Conservation (phyloP, 2,113 vertebrate genomes). For the Callaeas wilsoni region DNA sequence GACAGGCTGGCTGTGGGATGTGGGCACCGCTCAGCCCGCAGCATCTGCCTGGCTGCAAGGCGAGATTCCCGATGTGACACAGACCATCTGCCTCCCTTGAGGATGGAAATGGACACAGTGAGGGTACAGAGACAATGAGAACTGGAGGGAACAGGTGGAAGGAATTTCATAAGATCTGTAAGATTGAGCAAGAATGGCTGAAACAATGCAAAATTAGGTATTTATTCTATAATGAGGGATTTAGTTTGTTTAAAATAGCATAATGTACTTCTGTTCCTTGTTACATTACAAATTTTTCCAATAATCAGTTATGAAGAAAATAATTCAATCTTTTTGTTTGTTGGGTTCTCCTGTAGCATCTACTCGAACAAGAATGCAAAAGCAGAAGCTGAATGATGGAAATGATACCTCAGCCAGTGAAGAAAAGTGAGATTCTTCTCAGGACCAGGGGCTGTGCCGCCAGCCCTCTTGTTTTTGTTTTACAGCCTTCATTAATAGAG, state of each 20-base stretch:
- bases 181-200: not conserved
- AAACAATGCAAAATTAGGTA: not conserved
- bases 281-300: not conserved
- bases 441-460: slow-evolving; percentile 2
- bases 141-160: not conserved
- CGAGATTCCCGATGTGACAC: rapidly evolving
- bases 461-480: not conserved
- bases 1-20: not conserved
- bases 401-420: slow-evolving; percentile 77
- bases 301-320: not conserved
- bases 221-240: not conserved
- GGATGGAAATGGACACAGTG: not conserved
- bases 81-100: rapidly evolving
- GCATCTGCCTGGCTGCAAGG: not conserved
- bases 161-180: not conserved
- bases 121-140: not conserved
- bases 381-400: slow-evolving; percentile 90
- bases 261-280: not conserved
- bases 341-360: slow-evolving; percentile 74
- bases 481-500: slow-evolving; percentile 2
- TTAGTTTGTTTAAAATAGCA: not conserved
- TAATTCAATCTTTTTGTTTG: not conserved
- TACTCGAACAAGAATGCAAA: slow-evolving; percentile 91
- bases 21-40: not conserved
- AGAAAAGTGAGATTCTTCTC: slow-evolving; percentile 68